These are phyloP conservation scores for Symphodus melops DNA, from an alignment of 2,113 vertebrate species.

Conservation along the genomic window DNA sequence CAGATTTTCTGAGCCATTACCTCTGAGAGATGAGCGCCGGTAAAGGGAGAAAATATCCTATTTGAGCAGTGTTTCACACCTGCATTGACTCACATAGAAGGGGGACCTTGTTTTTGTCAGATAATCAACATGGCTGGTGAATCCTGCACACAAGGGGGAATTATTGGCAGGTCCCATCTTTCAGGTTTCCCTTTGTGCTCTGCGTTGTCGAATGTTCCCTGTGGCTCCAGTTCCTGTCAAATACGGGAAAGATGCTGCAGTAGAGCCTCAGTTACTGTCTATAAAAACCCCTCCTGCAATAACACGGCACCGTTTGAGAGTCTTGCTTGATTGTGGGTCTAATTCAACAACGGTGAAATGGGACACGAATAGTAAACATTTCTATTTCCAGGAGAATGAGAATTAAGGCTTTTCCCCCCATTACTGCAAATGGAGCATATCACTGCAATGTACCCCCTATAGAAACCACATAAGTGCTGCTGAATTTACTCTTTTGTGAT, in stretches of 20 bases:
- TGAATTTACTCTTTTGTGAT: constrained; percentile 67
- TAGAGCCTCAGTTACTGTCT: constrained; percentile 17
- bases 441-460: constrained; percentile 40
- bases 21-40: constrained; percentile 76
- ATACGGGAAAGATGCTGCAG: constrained; percentile 24
- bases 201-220: constrained; percentile 42
- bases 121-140: constrained; percentile 72
- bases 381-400: constrained; percentile 56
- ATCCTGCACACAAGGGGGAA: constrained; percentile 55
- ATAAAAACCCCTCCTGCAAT: constrained; percentile 28
- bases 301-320: constrained; percentile 18
- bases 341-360: constrained; percentile 37
- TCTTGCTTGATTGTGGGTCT: constrained; percentile 19
- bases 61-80: constrained; percentile 63
- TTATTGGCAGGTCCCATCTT: constrained; percentile 63
- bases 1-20: constrained; percentile 83
- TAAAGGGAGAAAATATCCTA: constrained; percentile 68
- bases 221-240: constrained; percentile 30
- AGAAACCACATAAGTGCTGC: constrained; percentile 60
- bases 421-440: constrained; percentile 65
- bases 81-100: constrained; percentile 63
- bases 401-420: constrained; percentile 56
- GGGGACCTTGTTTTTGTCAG: constrained; percentile 72
- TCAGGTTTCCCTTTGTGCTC: constrained; percentile 51
- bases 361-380: constrained; percentile 54